phyloP scores from a whole-genome alignment of 1,140 invertebrate genomes.

The Drosophila nannoptera region DNA sequence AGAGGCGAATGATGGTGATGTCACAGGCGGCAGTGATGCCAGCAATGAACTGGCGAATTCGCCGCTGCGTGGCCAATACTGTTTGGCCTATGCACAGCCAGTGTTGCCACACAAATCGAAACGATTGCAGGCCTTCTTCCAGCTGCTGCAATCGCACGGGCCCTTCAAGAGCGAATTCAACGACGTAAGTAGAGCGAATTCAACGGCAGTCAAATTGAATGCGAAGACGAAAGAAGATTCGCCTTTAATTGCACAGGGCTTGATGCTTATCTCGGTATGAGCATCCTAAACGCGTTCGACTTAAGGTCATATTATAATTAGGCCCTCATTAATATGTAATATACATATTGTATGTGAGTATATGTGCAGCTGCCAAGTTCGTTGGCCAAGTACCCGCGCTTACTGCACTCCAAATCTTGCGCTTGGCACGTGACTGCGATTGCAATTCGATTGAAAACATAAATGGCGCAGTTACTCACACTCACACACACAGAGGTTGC shows the following conservation, averaged over 20 bases:
- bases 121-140: slow-evolving; percentile 81
- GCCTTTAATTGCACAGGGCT: no score
- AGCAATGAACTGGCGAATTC: slow-evolving; percentile 7
- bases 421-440: slow-evolving; percentile 37
- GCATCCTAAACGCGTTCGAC: background rate
- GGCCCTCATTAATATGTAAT: background rate
- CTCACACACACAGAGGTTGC: background rate
- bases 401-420: slow-evolving; percentile 33
- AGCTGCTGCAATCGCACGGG: slow-evolving; percentile 83
- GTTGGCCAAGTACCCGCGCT: slow-evolving; percentile 31
- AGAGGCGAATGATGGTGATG: slow-evolving; percentile 34
- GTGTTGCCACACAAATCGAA: slow-evolving; percentile 79
- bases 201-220: no score
- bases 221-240: no score
- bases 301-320: background rate
- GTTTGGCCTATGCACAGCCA: slow-evolving; percentile 82
- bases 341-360: background rate
- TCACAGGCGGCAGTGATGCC: slow-evolving; percentile 12
- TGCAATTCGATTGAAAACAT: slow-evolving; percentile 15
- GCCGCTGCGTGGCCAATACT: slow-evolving; percentile 82
- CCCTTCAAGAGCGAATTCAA: slow-evolving; percentile 83
- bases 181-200: slow-evolving; percentile 81
- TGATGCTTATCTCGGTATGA: no score
- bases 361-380: slow-evolving; percentile 21
- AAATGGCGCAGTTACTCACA: background rate